phyloP scores from a whole-genome alignment of 1,140 invertebrate species.

The Steinernema feltiae region DNA sequence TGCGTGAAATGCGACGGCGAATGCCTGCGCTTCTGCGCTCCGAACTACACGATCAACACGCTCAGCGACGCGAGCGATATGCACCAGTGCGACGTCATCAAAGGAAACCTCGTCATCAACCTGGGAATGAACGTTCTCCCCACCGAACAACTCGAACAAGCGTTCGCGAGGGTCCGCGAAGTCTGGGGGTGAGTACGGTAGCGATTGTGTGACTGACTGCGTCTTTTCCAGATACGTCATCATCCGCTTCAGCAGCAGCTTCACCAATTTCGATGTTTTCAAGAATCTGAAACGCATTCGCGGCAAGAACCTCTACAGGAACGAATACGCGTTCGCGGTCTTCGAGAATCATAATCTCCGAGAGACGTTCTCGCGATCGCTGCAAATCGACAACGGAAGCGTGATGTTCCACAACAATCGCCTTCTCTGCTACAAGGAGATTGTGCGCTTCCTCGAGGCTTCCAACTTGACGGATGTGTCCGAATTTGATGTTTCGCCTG shows the following conservation, averaged over 20 bases:
- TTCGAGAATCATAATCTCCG: constrained; percentile 86
- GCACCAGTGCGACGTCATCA: constrained; percentile 77
- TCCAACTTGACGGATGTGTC: constrained; percentile 55
- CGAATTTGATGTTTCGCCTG: constrained; percentile 71
- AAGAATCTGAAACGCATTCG: constrained; percentile 67
- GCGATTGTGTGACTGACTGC: too few relatives aligned
- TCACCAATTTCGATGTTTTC: constrained; percentile 81
- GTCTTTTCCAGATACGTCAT: constrained; percentile 65
- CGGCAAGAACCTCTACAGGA: constrained; percentile 61
- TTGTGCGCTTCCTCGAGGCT: constrained; percentile 65
- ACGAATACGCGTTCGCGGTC: constrained; percentile 67
- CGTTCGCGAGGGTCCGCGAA: constrained; percentile 70
- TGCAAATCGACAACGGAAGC: constrained; percentile 62
- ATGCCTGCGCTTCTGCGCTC: constrained; percentile 60
- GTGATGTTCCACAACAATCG: constrained; percentile 88
- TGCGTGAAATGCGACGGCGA: constrained; percentile 59
- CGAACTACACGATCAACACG: constrained; percentile 42
- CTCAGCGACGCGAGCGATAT: constrained; percentile 67
- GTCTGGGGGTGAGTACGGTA: constrained; percentile 69
- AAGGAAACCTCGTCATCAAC: constrained; percentile 73
- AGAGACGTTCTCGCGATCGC: constrained; percentile 69
- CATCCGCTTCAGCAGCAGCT: constrained; percentile 72
- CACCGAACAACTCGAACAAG: constrained; percentile 68
- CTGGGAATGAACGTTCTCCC: constrained; percentile 67
- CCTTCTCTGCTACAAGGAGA: constrained; percentile 77